phyloP scores from a whole-genome alignment of 2,113 vertebrate genomes.

The Kryptolebias marmoratus region DNA sequence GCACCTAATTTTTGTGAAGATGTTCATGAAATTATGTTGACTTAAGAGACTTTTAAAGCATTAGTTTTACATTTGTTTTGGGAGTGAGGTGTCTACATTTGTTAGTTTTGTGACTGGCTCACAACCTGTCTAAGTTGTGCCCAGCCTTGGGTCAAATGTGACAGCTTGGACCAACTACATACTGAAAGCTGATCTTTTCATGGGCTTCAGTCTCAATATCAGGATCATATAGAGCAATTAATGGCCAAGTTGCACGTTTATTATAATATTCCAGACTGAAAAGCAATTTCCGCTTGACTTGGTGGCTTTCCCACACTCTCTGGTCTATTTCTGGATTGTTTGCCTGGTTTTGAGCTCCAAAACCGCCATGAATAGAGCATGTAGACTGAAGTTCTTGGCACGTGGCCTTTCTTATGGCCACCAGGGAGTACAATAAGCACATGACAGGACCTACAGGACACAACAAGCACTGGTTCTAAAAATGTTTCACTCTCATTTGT shows the following conservation, averaged over 20 bases:
- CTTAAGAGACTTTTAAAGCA: slow-evolving; percentile 2
- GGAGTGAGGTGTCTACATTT: background rate
- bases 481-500: background rate
- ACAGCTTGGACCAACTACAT: background rate
- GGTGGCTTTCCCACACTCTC: slow-evolving; percentile 57
- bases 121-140: background rate
- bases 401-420: slow-evolving; percentile 21
- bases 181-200: background rate
- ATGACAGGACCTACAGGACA: slow-evolving; percentile 46
- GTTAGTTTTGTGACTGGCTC: background rate
- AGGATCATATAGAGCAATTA: background rate
- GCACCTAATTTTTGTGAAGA: background rate
- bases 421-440: slow-evolving; percentile 49
- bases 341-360: slow-evolving; percentile 45
- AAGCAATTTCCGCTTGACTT: slow-evolving; percentile 17
- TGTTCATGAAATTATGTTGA: background rate
- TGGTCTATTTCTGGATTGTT: slow-evolving; percentile 61
- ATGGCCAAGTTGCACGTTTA: background rate
- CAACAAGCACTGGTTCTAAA: slow-evolving; percentile 27
- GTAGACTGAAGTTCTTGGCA: slow-evolving; percentile 33
- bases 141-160: background rate
- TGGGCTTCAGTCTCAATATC: background rate
- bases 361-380: slow-evolving; percentile 41
- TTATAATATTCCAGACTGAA: slow-evolving; percentile 11
- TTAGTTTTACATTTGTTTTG: background rate